A percentile compares a stretch with the other conserved stretches of the same genome.
phyloP scores from a whole-genome alignment of 2,797 vertebrate species.

The Rhinella marina region DNA sequence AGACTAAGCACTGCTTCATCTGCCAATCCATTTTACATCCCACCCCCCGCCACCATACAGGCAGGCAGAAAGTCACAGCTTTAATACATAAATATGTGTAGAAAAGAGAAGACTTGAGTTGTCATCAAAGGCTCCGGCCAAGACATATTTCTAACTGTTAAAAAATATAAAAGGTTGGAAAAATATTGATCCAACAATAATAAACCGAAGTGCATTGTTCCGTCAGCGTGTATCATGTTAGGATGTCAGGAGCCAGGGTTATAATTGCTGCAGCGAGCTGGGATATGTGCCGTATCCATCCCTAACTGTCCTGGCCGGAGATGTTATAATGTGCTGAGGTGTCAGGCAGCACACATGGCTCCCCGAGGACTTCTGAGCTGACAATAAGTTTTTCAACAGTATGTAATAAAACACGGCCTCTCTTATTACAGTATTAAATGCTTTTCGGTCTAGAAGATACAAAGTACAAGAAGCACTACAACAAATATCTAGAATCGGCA shows the following conservation, averaged over 20 bases:
- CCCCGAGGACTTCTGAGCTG: background rate
- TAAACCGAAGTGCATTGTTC: conserved; percentile 40
- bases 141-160: conserved; percentile 12
- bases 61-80: background rate
- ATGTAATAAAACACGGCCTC: conserved; percentile 49
- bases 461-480: background rate
- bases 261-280: conserved; percentile 31
- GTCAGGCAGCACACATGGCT: conserved; percentile 36
- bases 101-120: conserved; percentile 35
- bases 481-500: background rate
- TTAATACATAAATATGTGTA: conserved; percentile 10
- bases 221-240: conserved; percentile 25
- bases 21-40: background rate
- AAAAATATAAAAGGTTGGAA: conserved; percentile 28
- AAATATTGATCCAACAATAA: conserved; percentile 57
- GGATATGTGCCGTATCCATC: conserved; percentile 27
- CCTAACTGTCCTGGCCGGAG: conserved; percentile 50
- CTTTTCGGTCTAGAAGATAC: background rate
- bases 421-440: background rate
- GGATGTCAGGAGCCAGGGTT: conserved; percentile 38
- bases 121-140: conserved; percentile 25
- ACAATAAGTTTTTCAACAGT: conserved; percentile 39
- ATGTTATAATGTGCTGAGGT: conserved; percentile 42
- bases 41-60: background rate
- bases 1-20: background rate